phyloP scores from a whole-genome alignment of 2,888 invertebrate genomes.

The Synergus umbraculus region DNA sequence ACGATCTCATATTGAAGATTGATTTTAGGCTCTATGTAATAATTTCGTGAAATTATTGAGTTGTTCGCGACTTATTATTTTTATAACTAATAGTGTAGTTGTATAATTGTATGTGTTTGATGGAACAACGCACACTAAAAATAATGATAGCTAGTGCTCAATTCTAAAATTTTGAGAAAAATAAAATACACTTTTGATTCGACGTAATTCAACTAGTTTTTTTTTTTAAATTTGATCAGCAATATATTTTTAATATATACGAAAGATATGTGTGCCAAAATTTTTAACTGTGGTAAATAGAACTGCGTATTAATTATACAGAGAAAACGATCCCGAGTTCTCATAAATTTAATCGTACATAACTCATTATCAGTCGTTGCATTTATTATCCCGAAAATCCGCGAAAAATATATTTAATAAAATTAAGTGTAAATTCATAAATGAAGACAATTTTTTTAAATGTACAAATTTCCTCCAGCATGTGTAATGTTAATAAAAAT shows the following conservation, averaged over 20 bases:
- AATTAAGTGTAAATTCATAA: neutral
- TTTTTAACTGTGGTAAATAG: neutral
- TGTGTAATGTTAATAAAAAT: constrained; percentile 3
- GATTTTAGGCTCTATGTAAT: neutral
- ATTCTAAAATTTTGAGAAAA: constrained; percentile 10
- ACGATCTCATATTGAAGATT: neutral
- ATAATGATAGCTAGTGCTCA: constrained; percentile 17
- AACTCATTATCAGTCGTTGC: neutral
- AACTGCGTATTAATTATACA: too few relatives aligned
- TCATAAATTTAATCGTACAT: neutral
- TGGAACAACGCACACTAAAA: constrained; percentile 34
- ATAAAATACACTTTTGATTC: constrained; percentile 22
- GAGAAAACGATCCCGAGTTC: neutral
- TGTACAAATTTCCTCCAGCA: neutral
- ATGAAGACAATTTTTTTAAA: neutral
- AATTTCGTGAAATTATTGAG: constrained; percentile 1
- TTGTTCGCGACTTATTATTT: neutral
- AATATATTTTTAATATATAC: neutral
- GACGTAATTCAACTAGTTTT: neutral
- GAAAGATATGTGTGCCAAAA: constrained; percentile 22
- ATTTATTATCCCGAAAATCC: neutral
- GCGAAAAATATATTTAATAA: neutral
- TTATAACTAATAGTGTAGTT: neutral
- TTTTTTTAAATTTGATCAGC: neutral
- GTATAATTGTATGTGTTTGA: constrained; percentile 30